Conservation (phyloP, 2,113 vertebrate species). For the Malurus melanocephalus region DNA sequence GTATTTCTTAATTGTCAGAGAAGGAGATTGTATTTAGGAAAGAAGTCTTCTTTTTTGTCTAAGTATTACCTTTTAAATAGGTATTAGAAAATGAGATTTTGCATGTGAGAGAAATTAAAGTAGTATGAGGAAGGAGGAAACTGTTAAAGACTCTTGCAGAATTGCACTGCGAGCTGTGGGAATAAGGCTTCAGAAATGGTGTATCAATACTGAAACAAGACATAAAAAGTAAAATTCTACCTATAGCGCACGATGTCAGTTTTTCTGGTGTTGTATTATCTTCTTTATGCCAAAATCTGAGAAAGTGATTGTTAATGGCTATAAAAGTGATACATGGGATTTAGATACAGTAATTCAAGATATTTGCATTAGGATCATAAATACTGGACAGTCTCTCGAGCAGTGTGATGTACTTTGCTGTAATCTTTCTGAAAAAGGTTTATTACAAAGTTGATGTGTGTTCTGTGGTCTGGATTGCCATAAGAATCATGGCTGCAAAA, state of each 20-base stretch:
- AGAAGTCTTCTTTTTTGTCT: background rate
- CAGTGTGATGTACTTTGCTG: background rate
- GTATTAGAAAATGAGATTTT: background rate
- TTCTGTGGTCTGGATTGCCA: background rate
- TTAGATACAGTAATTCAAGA: background rate
- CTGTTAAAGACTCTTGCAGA: background rate
- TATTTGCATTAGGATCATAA: background rate
- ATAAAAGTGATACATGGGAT: background rate
- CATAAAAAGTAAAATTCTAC: background rate
- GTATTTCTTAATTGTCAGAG: background rate
- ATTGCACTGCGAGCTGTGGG: background rate
- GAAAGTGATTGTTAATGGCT: background rate
- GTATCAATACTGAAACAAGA: background rate
- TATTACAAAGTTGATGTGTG: background rate
- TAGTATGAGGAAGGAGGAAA: background rate
- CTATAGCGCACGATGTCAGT: fast-evolving
- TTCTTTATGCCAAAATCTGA: background rate
- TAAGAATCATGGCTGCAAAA: background rate
- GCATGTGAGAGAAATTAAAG: background rate
- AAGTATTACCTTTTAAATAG: background rate
- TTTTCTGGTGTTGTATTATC: background rate
- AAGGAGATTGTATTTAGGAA: background rate
- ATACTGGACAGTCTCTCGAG: background rate
- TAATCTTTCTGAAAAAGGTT: background rate
- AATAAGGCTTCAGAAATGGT: background rate